Base-by-base conservation (phyloP, 1,140 invertebrate genomes). In the Spodoptera litura region DNA sequence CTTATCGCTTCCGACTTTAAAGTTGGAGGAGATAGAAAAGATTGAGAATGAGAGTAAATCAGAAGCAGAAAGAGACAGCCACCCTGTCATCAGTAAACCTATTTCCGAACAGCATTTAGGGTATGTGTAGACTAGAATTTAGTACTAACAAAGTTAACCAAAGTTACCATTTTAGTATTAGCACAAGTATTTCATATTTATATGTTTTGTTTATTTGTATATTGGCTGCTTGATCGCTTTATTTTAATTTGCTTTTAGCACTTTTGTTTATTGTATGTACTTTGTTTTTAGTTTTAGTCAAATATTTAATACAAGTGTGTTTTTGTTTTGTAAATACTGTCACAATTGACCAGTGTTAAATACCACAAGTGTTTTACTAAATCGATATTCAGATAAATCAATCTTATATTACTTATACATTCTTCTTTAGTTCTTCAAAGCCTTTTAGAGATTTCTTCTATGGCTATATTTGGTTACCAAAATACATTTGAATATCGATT, bases 91-190 rank as follows among this genome's bases (percentile, higher is more conserved):
- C 13, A 88, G 77, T 78, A 94, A 94, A 85, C 93, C 93, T 8
- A 88, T 96, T 91, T 95, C 96, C 83, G 96, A 97, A 94, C 95
- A 96, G 91, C 96, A 96, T 93, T 96, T 96, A 94, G 96, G 96
- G 85, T 96, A 96, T 93, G 95, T 96, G 79, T 96, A 95, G 94
- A 58, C 77, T 96, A 95, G 10, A 53, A 31, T 81, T 78, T 56
- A 77, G 59, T 56, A 66, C 56, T 66, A 73, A 74, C 2, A 76
- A 27, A 49, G 35, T 52, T 38, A 75, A 70, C 55, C 44, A 81
- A 72, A 80, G 83, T 85, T 86, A 84, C 78, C 81, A 81, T 71
- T 76, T 75, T 82, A 77, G 61, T 64, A 62, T 68, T 81, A 76
- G 73, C 80, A 78, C 75, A 81, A 81, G 49, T 81, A 80, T 38